phyloP scores from a whole-genome alignment of 2,113 vertebrate species.

The Tetraodon nigroviridis region DNA sequence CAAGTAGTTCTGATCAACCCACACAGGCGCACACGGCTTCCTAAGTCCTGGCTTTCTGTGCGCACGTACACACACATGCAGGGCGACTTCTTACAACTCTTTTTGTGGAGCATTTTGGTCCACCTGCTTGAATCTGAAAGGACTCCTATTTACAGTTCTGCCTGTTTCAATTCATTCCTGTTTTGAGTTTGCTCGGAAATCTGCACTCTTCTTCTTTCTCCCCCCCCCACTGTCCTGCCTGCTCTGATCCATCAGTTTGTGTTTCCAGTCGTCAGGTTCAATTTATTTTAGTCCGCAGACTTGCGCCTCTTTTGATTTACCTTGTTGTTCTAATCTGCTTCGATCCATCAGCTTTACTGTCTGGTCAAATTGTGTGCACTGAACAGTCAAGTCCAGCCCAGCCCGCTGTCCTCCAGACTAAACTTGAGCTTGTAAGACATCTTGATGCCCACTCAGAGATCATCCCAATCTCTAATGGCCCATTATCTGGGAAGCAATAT shows the following conservation, averaged over 20 bases:
- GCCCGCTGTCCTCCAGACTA: conserved; percentile 46
- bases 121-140: conserved; percentile 8
- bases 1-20: conserved; percentile 37
- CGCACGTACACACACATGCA: not conserved
- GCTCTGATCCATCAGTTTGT: conserved; percentile 31
- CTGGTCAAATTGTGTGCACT: conserved; percentile 26
- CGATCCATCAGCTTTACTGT: conserved; percentile 48
- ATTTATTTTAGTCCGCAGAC: conserved; percentile 40
- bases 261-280: conserved; percentile 29
- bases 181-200: conserved; percentile 19
- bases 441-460: conserved; percentile 38
- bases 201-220: conserved; percentile 14
- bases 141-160: conserved; percentile 7
- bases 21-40: conserved; percentile 22
- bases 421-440: conserved; percentile 38
- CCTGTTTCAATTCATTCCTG: conserved; percentile 27
- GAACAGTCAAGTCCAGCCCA: conserved; percentile 59
- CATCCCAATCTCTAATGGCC: conserved; percentile 27
- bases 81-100: too few species aligned
- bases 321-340: conserved; percentile 29
- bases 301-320: conserved; percentile 45
- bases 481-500: conserved; percentile 52
- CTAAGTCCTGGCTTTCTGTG: conserved; percentile 13
- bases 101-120: conserved; percentile 2
- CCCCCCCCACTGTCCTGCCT: conserved; percentile 22